Evolutionary conservation across 2,113 vertebrate genomes (phyloP).

Genomic region (Leucosticte australis): DNA sequence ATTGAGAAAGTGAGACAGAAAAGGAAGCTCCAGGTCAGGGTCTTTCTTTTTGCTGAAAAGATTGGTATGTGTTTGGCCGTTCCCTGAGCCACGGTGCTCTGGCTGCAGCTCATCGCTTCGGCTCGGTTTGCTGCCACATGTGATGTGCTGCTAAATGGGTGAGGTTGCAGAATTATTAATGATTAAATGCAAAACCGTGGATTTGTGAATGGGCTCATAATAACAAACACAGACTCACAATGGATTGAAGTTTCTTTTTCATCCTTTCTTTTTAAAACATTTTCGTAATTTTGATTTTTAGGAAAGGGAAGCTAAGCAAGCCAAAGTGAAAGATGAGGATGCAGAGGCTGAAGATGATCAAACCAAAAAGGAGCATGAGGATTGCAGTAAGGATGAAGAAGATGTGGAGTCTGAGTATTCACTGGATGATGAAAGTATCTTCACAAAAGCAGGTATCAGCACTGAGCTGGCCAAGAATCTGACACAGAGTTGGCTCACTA

Average conservation of each 20-base stretch:
- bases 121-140: neutral
- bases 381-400: constrained; percentile 30
- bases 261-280: neutral
- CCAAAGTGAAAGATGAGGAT: neutral
- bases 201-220: neutral
- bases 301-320: constrained; percentile 76
- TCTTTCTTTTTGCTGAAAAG: neutral
- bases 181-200: neutral
- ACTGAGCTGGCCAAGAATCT: neutral
- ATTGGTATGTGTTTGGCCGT: neutral
- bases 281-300: neutral
- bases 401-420: constrained; percentile 80
- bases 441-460: constrained; percentile 85
- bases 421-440: constrained; percentile 83
- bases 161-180: neutral
- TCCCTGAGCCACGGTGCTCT: neutral
- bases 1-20: constrained; percentile 91
- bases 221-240: neutral
- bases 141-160: neutral
- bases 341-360: neutral
- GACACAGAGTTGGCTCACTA: neutral
- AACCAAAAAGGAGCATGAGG: constrained; percentile 21
- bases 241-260: neutral
- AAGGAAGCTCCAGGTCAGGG: constrained; percentile 82
- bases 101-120: neutral